Percentiles rank a stretch among this genome's conserved stretches.
Conservation (phyloP, 2,888 invertebrate species). For the Drosophila helvetica region DNA sequence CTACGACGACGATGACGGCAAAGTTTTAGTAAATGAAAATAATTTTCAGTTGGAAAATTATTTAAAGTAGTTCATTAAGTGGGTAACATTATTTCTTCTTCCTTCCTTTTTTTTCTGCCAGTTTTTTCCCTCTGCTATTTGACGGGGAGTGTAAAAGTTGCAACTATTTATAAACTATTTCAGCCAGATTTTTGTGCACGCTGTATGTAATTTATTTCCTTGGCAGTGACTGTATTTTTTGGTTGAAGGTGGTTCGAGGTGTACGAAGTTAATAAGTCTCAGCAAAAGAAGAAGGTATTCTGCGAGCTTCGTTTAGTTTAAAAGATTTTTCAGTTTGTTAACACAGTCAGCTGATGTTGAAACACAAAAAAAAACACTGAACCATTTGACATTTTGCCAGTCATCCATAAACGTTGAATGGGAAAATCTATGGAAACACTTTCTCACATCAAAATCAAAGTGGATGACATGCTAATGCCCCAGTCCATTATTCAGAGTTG, state of each 20-base stretch:
- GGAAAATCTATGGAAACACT: no score
- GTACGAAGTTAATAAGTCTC: neutral
- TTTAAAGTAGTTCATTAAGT: slow-evolving; percentile 79
- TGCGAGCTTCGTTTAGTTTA: neutral
- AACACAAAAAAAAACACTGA: no score
- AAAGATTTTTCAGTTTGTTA: neutral
- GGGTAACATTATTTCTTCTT: slow-evolving; percentile 37
- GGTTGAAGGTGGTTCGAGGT: neutral
- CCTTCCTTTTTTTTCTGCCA: slow-evolving; percentile 33
- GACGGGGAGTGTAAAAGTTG: slow-evolving; percentile 1
- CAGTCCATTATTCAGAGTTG: no score
- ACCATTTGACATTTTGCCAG: no score
- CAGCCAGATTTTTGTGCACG: slow-evolving; percentile 7
- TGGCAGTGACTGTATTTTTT: neutral
- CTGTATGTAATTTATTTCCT: neutral
- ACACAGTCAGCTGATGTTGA: neutral
- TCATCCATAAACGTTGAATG: no score
- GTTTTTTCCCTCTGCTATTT: slow-evolving; percentile 19
- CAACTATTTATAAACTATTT: slow-evolving; percentile 71
- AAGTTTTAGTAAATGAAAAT: slow-evolving; percentile 75
- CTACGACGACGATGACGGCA: slow-evolving; percentile 51
- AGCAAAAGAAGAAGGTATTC: no score
- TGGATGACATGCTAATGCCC: no score
- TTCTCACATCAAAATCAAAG: no score
- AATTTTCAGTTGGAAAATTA: slow-evolving; percentile 75